phyloP scores from a whole-genome alignment of 2,797 vertebrate species.

The Eulemur coronatus region DNA sequence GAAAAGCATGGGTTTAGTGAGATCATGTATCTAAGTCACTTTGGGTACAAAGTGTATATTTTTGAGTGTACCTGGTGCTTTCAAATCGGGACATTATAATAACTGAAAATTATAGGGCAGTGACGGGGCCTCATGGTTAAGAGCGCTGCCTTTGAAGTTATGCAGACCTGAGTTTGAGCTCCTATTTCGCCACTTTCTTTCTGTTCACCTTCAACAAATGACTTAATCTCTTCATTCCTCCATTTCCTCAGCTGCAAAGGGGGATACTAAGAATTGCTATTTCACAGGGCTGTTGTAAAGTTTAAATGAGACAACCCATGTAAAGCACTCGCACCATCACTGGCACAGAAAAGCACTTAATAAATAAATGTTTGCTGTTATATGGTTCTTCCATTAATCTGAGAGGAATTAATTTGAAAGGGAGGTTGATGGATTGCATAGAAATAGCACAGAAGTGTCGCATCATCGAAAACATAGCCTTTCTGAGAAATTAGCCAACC shows the following conservation, averaged over 20 bases:
- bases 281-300: neutral
- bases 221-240: conserved; percentile 22
- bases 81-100: conserved; percentile 57
- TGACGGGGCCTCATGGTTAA: neutral
- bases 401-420: conserved; percentile 24
- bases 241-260: conserved; percentile 37
- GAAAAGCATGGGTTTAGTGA: conserved; percentile 39
- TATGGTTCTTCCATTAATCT: neutral
- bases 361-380: conserved; percentile 31
- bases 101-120: conserved; percentile 60
- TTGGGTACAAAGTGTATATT: conserved; percentile 52
- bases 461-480: conserved; percentile 7
- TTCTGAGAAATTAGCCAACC: conserved; percentile 9
- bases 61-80: conserved; percentile 49
- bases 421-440: neutral
- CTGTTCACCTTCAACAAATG: conserved; percentile 27
- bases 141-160: conserved; percentile 28
- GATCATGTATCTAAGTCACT: conserved; percentile 23
- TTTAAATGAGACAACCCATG: neutral
- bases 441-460: conserved; percentile 3
- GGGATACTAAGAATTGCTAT: neutral
- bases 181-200: conserved; percentile 48
- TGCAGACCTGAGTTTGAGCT: conserved; percentile 54
- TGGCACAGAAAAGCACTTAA: conserved; percentile 21
- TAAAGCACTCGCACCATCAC: neutral